These are phyloP conservation scores for Tenualosa ilisha DNA, from an alignment of 2,797 vertebrate species.

Conservation along the genomic window DNA sequence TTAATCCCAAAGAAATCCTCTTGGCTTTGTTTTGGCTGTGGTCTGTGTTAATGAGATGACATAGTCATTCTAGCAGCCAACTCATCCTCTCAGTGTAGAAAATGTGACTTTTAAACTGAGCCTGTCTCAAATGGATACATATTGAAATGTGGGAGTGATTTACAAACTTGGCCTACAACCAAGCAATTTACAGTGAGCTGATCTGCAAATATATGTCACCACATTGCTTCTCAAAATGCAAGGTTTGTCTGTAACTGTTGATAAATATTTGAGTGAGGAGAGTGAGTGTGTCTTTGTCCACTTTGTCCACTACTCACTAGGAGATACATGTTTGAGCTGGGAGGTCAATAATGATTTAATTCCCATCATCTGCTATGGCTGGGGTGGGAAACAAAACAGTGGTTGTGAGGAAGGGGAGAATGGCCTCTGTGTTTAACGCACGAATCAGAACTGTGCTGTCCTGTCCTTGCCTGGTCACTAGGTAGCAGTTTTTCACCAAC, in stretches of 20 bases:
- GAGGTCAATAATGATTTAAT: constrained; percentile 5
- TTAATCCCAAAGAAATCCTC: neutral
- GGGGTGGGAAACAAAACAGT: neutral
- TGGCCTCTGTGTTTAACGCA: neutral
- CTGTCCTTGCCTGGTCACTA: neutral
- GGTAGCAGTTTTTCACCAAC: neutral
- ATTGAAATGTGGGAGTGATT: neutral
- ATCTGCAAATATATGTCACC: neutral
- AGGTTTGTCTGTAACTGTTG: neutral
- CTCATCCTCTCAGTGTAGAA: neutral
- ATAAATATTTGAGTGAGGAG: neutral
- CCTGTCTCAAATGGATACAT: neutral
- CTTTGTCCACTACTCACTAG: neutral
- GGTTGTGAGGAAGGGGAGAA: neutral
- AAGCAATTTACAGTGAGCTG: neutral
- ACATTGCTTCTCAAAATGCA: neutral
- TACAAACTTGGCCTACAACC: too few species aligned
- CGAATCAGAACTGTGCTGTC: neutral
- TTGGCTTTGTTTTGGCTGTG: neutral
- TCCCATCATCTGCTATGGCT: neutral
- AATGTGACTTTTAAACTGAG: neutral
- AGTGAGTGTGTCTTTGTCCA: neutral
- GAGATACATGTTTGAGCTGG: neutral
- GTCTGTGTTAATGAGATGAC: neutral
- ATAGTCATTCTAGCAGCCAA: neutral